Evolutionary conservation across 1,140 invertebrate species (phyloP), one percentile per base, ranked within the genome.

Genomic region (Bombus ignitus): DNA sequence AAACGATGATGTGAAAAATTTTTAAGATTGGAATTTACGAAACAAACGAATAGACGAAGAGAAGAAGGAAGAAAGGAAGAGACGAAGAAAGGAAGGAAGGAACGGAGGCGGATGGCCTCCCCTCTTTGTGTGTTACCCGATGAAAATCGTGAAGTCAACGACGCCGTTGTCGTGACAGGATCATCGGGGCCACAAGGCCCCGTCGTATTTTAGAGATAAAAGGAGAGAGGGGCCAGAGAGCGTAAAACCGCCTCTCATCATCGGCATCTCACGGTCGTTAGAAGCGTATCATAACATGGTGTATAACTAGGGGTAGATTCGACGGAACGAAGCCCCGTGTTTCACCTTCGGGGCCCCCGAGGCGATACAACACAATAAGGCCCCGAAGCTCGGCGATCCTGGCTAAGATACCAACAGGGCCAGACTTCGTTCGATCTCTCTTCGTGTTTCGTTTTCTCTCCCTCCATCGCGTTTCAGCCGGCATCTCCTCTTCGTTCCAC

Each of bases 321-420:
- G 91, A 89, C 62, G 79, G 91, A 80, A 87, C 85, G 80, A 76
- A 88, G 71, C 62, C 86, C 88, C 83, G 84, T 80, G 80, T 89
- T 88, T 87, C 87, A 88, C 81, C 85, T 86, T 89, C 83, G 75
- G 65, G 82, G 62, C 81, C 70, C 74, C 47, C 79, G 78, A 83
- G 76, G 77, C 90, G 87, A 90, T 92, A 91, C 88, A 91, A 90
- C 83, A 92, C 91, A 93, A 91, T 91, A 92, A 92, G 89, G 88
- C 85, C 89, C 87, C 83, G 87, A 86, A 91, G 90, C 89, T 77
- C 83, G 77, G 83, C 89, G 91, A 92, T 92, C 86, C 88, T 89
- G 82, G 79, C 90, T 62, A 81, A 92, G 90, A 92, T 92, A 92
- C 76, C 82, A 32, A 85, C 59, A 68, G 83, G 81, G 72, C 85